Evolutionary conservation across 23 tunicate genomes (phyloP).

Genomic region (Phallusia fumigata): DNA sequence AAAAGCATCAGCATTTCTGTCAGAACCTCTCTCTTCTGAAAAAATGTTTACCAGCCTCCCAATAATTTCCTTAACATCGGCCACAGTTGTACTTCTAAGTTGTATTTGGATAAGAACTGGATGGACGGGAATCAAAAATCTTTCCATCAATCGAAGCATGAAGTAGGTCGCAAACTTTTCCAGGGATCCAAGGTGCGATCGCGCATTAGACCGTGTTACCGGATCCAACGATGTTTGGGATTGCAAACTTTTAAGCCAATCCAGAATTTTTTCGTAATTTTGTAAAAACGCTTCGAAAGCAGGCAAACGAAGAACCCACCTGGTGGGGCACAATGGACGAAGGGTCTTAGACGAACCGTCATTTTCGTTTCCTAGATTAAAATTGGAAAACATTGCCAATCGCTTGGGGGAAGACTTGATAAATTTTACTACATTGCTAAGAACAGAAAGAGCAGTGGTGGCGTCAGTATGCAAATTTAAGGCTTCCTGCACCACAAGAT

Average conservation of each 20-base stretch:
- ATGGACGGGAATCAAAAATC: background rate
- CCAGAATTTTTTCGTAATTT: slow-evolving; percentile 18
- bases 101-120: slow-evolving; percentile 12
- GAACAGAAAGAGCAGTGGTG: background rate
- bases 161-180: slow-evolving; percentile 18
- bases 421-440: slow-evolving; percentile 15
- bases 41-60: background rate
- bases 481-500: slow-evolving; percentile 12
- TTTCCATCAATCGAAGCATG: slow-evolving; percentile 12
- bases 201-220: slow-evolving; percentile 7
- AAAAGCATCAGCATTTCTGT: background rate
- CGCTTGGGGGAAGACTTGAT: slow-evolving; percentile 23
- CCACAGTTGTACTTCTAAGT: background rate
- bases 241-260: slow-evolving; percentile 12
- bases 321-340: slow-evolving; percentile 12
- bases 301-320: slow-evolving; percentile 14
- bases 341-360: background rate
- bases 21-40: background rate
- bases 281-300: slow-evolving; percentile 3
- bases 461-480: background rate
- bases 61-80: slow-evolving; percentile 1
- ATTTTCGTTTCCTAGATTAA: slow-evolving; percentile 13
- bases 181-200: background rate
- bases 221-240: background rate
- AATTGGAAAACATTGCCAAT: slow-evolving; percentile 12